Evolutionary conservation across 2,888 invertebrate genomes (phyloP).

Genomic region (Macrophya alboannulata): DNA sequence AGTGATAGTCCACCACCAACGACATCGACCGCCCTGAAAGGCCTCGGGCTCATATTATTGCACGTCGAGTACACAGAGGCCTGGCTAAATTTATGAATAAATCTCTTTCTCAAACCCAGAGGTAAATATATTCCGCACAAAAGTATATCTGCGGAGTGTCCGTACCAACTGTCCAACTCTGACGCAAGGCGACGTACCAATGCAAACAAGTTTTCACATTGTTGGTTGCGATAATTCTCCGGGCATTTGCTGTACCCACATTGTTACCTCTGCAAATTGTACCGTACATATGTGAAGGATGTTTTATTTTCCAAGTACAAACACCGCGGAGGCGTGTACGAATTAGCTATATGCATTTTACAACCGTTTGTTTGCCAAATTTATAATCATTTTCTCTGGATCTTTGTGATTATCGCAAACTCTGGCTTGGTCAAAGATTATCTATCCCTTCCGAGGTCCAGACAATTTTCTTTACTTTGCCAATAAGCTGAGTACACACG

Average conservation of each 20-base stretch:
- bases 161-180: conserved; percentile 20
- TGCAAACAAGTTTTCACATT: conserved; percentile 50
- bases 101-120: conserved; percentile 41
- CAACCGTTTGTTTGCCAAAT: neutral
- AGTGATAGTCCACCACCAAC: conserved; percentile 50
- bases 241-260: conserved; percentile 2
- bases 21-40: conserved; percentile 48
- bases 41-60: conserved; percentile 27
- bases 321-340: neutral
- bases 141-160: conserved; percentile 34
- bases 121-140: conserved; percentile 28
- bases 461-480: conserved; percentile 10
- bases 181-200: conserved; percentile 41
- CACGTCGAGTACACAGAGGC: conserved; percentile 37
- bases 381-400: neutral
- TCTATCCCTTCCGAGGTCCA: neutral
- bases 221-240: conserved; percentile 36
- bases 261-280: conserved; percentile 2
- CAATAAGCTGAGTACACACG: neutral
- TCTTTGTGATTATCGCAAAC: neutral
- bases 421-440: conserved; percentile 18
- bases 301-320: neutral
- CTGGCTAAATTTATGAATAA: conserved; percentile 45
- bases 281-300: neutral
- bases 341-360: neutral